These are phyloP conservation scores for Onychomys torridus DNA, from an alignment of 2,797 vertebrate genomes.

Conservation along the genomic window DNA sequence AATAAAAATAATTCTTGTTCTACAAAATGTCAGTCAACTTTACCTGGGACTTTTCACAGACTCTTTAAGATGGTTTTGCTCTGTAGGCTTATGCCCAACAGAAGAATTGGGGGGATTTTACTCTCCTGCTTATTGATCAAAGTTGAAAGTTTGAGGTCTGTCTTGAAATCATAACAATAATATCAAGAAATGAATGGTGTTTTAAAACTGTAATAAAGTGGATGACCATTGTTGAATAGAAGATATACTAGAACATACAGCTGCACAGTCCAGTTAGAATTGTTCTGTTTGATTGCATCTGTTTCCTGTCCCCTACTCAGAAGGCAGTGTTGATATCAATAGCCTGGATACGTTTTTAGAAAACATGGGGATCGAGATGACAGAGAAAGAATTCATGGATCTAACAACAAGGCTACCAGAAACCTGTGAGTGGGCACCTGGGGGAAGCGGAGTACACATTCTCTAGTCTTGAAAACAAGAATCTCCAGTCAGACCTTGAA, in stretches of 20 bases:
- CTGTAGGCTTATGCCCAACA: neutral
- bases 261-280: neutral
- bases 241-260: neutral
- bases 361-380: constrained; percentile 59
- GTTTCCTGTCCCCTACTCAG: constrained; percentile 53
- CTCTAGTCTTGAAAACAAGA: constrained; percentile 6
- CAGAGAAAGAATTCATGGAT: constrained; percentile 69
- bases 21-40: neutral
- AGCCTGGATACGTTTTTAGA: constrained; percentile 68
- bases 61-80: neutral
- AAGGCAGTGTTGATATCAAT: neutral
- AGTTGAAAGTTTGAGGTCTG: neutral
- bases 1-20: constrained; percentile 6
- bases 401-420: constrained; percentile 19
- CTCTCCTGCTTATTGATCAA: constrained; percentile 10
- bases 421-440: neutral
- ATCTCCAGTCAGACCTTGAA: neutral
- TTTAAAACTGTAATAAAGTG: neutral
- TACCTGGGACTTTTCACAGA: neutral
- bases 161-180: constrained; percentile 43
- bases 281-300: neutral
- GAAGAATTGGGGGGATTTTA: neutral
- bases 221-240: neutral
- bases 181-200: neutral
- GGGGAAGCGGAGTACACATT: neutral